Evolutionary conservation across 2,113 vertebrate genomes (phyloP).

Genomic region (Cyanoramphus novaezelandiae): DNA sequence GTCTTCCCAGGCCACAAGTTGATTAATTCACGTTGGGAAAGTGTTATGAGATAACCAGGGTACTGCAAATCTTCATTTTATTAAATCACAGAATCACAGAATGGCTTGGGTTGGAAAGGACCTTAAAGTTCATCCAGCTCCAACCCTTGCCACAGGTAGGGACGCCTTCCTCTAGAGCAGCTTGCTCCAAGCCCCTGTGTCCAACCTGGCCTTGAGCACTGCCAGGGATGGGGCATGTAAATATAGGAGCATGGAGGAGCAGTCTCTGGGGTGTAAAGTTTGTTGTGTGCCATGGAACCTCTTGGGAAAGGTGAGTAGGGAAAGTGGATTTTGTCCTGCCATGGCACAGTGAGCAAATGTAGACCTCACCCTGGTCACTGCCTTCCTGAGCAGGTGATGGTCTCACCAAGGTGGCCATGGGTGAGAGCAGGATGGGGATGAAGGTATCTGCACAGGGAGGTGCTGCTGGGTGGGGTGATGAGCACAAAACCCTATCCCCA

Average conservation of each 20-base stretch:
- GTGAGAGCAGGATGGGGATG: background rate
- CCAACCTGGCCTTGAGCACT: background rate
- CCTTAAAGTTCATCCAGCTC: background rate
- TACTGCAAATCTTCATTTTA: background rate
- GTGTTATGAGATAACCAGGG: background rate
- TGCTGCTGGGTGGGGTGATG: accelerated
- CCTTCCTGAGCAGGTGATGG: accelerated
- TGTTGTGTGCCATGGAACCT: background rate
- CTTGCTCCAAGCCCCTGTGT: background rate
- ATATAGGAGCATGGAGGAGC: background rate
- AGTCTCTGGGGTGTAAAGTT: background rate
- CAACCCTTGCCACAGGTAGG: background rate
- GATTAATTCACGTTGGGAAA: background rate
- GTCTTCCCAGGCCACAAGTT: background rate
- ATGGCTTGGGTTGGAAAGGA: background rate
- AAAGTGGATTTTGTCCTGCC: background rate
- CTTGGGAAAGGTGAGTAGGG: background rate
- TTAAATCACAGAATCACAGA: background rate
- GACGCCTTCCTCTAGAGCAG: background rate
- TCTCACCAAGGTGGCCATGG: accelerated
- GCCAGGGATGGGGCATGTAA: background rate
- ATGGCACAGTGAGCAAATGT: background rate
- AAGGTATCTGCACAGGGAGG: accelerated
- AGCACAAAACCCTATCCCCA: accelerated
- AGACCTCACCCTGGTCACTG: accelerated